phyloP scores from a whole-genome alignment of 2,888 invertebrate genomes.

The Colostygia pectinataria region DNA sequence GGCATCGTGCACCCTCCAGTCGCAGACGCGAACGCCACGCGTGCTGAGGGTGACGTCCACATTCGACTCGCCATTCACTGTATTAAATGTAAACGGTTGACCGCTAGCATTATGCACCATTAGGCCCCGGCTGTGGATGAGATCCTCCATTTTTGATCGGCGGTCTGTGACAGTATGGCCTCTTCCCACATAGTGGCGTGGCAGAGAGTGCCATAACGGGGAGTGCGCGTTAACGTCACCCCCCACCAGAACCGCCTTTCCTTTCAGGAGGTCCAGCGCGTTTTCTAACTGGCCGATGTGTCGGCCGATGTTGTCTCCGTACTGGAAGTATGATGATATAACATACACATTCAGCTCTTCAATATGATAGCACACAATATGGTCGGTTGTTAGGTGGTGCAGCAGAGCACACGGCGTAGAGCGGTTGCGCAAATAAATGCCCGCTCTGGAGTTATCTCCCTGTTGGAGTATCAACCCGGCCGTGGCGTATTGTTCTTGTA shows the following conservation, averaged over 20 bases:
- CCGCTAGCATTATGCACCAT: background rate
- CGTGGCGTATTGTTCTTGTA: slow-evolving; percentile 36
- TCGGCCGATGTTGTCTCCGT: slow-evolving; percentile 5
- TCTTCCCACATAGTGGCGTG: background rate
- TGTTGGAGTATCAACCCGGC: slow-evolving; percentile 2
- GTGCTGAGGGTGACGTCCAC: slow-evolving; percentile 35
- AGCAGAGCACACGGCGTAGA: slow-evolving; percentile 20
- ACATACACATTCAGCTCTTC: background rate
- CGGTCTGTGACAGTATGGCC: slow-evolving; percentile 4
- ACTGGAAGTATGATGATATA: slow-evolving; percentile 27
- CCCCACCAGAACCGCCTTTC: background rate
- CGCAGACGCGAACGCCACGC: background rate
- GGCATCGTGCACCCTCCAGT: slow-evolving; percentile 23
- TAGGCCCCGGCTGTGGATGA: too few relatives aligned
- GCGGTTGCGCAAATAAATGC: slow-evolving; percentile 11
- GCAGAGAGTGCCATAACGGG: slow-evolving; percentile 6
- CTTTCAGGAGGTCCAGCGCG: slow-evolving; percentile 4
- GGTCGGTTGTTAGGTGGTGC: slow-evolving; percentile 21
- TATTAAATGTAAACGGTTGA: slow-evolving; percentile 25
- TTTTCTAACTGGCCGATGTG: slow-evolving; percentile 7
- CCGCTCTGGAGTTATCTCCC: slow-evolving; percentile 27
- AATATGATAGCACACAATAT: slow-evolving; percentile 21
- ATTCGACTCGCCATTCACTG: slow-evolving; percentile 33
- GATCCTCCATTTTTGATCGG: background rate
- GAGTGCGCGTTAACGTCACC: slow-evolving; percentile 3